These are phyloP conservation scores for Didymodactylos carnosus DNA, from an alignment of 2,888 invertebrate genomes.

Conservation along the genomic window DNA sequence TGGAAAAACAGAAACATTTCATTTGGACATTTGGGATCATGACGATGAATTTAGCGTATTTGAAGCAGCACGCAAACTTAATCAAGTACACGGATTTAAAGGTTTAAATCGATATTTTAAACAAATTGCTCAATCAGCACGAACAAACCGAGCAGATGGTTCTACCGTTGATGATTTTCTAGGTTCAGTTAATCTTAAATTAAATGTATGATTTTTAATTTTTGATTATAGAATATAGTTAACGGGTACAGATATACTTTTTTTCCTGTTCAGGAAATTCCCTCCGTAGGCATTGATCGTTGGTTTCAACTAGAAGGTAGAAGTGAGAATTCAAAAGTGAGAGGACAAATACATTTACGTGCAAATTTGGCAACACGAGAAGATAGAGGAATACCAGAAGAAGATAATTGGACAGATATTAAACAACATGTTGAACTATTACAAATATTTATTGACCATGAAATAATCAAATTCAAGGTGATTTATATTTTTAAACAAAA, in stretches of 20 bases:
- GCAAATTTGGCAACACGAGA: constrained; percentile 74
- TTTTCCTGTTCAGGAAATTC: constrained; percentile 42
- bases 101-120: constrained; percentile 81
- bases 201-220: constrained; percentile 44
- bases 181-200: constrained; percentile 60
- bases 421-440: constrained; percentile 66
- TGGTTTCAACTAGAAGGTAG: constrained; percentile 81
- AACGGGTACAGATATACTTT: not conserved
- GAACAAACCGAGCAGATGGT: constrained; percentile 40
- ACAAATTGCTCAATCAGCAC: constrained; percentile 84
- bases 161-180: constrained; percentile 72
- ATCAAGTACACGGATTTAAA: constrained; percentile 69
- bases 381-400: constrained; percentile 22
- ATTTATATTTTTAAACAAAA: not conserved
- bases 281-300: constrained; percentile 70
- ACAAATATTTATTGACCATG: constrained; percentile 60
- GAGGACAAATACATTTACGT: constrained; percentile 61
- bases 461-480: constrained; percentile 36
- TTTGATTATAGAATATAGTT: too few relatives aligned
- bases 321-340: constrained; percentile 70
- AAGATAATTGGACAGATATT: constrained; percentile 40
- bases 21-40: constrained; percentile 53
- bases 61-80: constrained; percentile 79
- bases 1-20: constrained; percentile 29
- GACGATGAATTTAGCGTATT: constrained; percentile 86